A percentile compares a stretch with the other conserved stretches of the same genome.
Conservation (phyloP, 1,140 invertebrate species). For the Globodera ellingtonae region DNA sequence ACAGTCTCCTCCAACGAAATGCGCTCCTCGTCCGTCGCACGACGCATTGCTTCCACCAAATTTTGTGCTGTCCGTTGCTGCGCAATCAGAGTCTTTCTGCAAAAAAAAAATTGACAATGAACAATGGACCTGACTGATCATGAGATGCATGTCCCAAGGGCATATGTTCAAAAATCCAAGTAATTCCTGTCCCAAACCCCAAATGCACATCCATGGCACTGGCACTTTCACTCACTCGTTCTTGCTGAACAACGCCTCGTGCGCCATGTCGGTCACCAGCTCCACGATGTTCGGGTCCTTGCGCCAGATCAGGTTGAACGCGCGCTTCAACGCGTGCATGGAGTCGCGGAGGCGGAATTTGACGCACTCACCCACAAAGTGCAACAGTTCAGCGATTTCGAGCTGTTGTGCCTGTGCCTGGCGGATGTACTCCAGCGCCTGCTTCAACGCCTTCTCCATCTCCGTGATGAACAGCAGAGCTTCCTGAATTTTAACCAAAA, state of each 20-base stretch:
- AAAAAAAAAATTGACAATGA: background rate
- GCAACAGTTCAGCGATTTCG: slow-evolving; percentile 36
- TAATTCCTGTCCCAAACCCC: no score
- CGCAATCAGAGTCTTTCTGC: slow-evolving; percentile 14
- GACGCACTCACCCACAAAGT: slow-evolving; percentile 40
- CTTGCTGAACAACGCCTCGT: slow-evolving; percentile 37
- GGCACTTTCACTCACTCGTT: slow-evolving; percentile 25
- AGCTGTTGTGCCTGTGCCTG: slow-evolving; percentile 10
- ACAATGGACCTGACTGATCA: no score
- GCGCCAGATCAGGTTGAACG: slow-evolving; percentile 40
- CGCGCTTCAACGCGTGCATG: slow-evolving; percentile 20
- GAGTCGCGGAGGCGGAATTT: slow-evolving; percentile 37
- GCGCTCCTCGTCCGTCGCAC: slow-evolving; percentile 34
- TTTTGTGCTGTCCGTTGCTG: slow-evolving; percentile 23
- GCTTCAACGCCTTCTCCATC: slow-evolving; percentile 24
- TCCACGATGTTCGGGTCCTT: slow-evolving; percentile 22
- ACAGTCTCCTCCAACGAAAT: slow-evolving; percentile 40
- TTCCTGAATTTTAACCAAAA: slow-evolving; percentile 16
- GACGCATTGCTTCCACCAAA: slow-evolving; percentile 28
- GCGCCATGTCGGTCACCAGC: slow-evolving; percentile 15
- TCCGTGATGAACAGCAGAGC: slow-evolving; percentile 34
- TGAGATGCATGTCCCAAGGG: no score
- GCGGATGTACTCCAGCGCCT: slow-evolving; percentile 30
- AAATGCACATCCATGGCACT: no score
- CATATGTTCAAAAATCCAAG: no score